Conservation (phyloP, 1,140 invertebrate genomes). For the Ostrea edulis region DNA sequence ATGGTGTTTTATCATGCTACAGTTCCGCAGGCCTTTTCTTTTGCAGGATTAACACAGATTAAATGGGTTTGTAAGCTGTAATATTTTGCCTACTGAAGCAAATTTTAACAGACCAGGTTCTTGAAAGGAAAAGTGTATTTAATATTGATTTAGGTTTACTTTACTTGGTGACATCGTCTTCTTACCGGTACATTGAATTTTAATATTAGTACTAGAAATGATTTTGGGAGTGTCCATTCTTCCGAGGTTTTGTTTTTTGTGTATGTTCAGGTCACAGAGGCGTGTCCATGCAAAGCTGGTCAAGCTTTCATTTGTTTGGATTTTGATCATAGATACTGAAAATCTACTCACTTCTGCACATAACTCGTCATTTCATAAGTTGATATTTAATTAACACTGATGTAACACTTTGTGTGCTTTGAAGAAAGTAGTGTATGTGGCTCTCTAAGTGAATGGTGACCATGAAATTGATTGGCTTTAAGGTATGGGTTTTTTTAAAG, state of each 20-base stretch:
- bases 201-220: not conserved
- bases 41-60: slow-evolving; percentile 24
- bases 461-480: too few species aligned
- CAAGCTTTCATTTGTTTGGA: not conserved
- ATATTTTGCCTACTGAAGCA: not conserved
- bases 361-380: not conserved
- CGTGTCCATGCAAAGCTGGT: not conserved
- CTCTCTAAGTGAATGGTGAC: too few species aligned
- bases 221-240: not conserved
- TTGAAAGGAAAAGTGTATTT: not conserved
- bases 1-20: slow-evolving; percentile 13
- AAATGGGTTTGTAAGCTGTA: slow-evolving; percentile 5
- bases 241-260: not conserved
- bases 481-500: not conserved
- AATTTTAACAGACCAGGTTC: not conserved
- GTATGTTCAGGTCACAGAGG: not conserved
- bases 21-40: not conserved
- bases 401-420: not conserved
- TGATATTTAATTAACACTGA: not conserved
- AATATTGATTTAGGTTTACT: not conserved
- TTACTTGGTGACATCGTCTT: not conserved
- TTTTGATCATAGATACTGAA: not conserved
- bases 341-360: not conserved
- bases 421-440: too few species aligned
- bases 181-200: slow-evolving; percentile 7